Evolutionary conservation across 1,140 invertebrate genomes (phyloP).

Genomic region (Lasaia peninsularis): DNA sequence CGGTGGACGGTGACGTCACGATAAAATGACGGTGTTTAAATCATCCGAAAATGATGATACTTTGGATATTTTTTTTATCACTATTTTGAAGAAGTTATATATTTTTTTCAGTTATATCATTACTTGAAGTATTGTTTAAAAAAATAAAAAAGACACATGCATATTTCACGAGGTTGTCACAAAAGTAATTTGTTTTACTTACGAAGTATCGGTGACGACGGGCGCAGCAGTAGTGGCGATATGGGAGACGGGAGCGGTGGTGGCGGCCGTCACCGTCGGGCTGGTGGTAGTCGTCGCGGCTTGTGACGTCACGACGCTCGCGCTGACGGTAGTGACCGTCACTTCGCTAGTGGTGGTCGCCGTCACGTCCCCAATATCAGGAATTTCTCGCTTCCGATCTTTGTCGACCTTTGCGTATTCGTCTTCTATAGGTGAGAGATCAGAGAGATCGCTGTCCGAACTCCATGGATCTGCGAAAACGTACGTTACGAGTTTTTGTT

Average conservation of each 20-base stretch:
- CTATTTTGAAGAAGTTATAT: too few species aligned
- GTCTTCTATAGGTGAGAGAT: conserved; percentile 64
- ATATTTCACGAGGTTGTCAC: too few species aligned
- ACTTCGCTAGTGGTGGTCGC: conserved; percentile 34
- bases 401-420: conserved; percentile 70
- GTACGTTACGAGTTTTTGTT: background rate
- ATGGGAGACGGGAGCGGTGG: conserved; percentile 15
- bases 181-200: conserved; percentile 31
- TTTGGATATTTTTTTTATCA: too few species aligned
- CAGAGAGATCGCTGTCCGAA: conserved; percentile 67
- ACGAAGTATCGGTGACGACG: conserved; percentile 35
- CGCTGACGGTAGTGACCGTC: conserved; percentile 17
- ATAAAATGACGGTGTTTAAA: too few species aligned
- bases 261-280: conserved; percentile 21
- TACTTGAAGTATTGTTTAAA: too few species aligned
- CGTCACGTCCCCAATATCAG: conserved; percentile 66
- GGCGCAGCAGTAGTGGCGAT: conserved; percentile 19
- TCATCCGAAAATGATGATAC: too few species aligned
- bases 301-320: conserved; percentile 21
- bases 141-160: too few species aligned
- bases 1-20: too few species aligned
- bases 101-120: too few species aligned
- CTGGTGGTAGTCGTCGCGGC: conserved; percentile 12
- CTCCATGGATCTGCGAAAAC: conserved; percentile 66
- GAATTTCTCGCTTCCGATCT: conserved; percentile 49